Base-by-base conservation (phyloP, 2,888 invertebrate species). In the Prostheceraeus crozeri region DNA sequence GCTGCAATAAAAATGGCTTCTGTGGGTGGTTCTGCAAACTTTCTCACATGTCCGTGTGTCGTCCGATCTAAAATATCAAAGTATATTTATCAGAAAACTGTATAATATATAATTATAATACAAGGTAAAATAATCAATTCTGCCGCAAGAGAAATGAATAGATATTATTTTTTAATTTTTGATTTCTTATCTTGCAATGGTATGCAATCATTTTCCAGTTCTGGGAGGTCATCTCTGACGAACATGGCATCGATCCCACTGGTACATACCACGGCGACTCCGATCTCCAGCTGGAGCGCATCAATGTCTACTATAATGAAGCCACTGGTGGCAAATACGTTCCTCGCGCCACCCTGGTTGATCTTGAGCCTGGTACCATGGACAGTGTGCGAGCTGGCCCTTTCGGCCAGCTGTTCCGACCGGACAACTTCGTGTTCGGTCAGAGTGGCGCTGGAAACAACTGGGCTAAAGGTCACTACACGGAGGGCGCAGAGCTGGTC, bases 351-450 rank as follows among this genome's bases (percentile, higher is more conserved):
- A 85, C 91, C 73, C 82, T 93, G 62, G 87, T 93, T 65, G 93
- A 94, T 75, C 80, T 93, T 73, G 93, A 93, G 78, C 93, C 93
- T 48, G 91, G 93, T 66, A 93, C 91, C 69, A 93, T 94, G 91
- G 93, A 94, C n/a, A 40, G 21, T 40, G 40, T 40, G 21, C 4
- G 40, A 40, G 40, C 16, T 6, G 40, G 40, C 6, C 87, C 90
- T 11, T 91, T 88, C 78, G 89, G 89, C n/a, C 84, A 90, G 76
- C 85, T 93, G 71, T 91, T 90, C 82, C 81, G 90, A 65, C 91
- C 91, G 16, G 90, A 93, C 79, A 93, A 93, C 80, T 93, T 89
- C 76, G 87, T 91, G 23, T 91, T 90, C 76, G 71, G 72, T 10
- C 52, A 57, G 46, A 57, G 8, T 21, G 23, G 56, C 14, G 53